These are phyloP conservation scores for Cherax destructor DNA, from an alignment of 1,140 invertebrate species.

Conservation along the genomic window DNA sequence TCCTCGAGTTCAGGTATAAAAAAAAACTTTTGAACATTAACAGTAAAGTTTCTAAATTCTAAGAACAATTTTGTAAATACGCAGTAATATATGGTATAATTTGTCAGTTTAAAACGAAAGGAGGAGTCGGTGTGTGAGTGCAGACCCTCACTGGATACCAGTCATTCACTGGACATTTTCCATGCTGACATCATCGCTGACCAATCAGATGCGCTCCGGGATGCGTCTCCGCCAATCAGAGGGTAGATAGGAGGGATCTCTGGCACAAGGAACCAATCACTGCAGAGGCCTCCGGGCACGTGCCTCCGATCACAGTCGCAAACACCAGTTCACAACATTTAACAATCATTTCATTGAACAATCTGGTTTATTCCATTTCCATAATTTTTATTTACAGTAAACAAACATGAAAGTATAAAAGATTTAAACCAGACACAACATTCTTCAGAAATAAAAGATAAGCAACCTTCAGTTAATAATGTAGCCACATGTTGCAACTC, in stretches of 20 bases:
- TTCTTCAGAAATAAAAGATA: not conserved
- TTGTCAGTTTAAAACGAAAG: not conserved
- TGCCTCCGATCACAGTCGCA: not conserved
- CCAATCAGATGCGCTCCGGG: not conserved
- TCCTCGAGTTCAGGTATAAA: not conserved
- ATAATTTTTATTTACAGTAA: no score
- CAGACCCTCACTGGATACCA: not conserved
- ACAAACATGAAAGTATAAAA: no score
- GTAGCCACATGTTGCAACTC: not conserved
- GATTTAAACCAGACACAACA: not conserved
- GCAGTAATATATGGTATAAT: not conserved
- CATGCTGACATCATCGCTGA: slow-evolving; percentile 40
- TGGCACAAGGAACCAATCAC: not conserved
- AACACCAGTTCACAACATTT: not conserved
- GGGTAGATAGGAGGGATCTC: slow-evolving; percentile 26
- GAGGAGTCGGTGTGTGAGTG: not conserved
- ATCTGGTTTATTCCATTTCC: not conserved
- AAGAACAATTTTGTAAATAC: not conserved
- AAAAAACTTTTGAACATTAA: no score
- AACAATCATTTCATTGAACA: not conserved
- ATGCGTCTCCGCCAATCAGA: slow-evolving; percentile 7
- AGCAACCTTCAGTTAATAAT: not conserved
- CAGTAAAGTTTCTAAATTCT: no score
- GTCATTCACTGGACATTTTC: slow-evolving; percentile 30
- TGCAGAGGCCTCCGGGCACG: slow-evolving; percentile 21